Evolutionary conservation across 2,888 invertebrate species (phyloP), one percentile per base, ranked within the genome.

Genomic region (Margaritifera margaritifera): DNA sequence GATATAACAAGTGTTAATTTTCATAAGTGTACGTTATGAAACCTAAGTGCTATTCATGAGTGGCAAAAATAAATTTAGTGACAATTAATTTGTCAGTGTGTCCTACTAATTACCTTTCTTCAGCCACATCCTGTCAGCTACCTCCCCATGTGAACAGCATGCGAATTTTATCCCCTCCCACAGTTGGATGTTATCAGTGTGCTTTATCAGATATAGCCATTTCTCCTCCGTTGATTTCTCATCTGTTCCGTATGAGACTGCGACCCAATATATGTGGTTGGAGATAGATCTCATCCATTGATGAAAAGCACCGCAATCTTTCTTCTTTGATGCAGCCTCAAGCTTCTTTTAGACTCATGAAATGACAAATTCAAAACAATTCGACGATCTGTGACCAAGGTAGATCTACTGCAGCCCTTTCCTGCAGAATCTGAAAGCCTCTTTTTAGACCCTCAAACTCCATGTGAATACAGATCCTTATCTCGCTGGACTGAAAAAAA

Each of bases 211-310:
- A 22, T 71, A 74, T 15, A 52, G 1, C 79, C 74, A 77, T 56
- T 79, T 79, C 11, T 58, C 62, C 24, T 55, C n/a, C 58, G 75
- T 74, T 20, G 72, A 8, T 8, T 74, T 72, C 53, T 79, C 68
- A 25, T 42, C 70, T 59, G 52, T 60, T 19, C 62, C 59, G 18
- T 71, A 66, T 15, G 75, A 74, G 6, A 71, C 74, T 42, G 77
- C 77, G 22, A 62, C 50, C 75, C 77, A 79, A 25, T 79, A 79
- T 18, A 79, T 24, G 64, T 79, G 77, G 58, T 79, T 77, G 5
- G 58, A 55, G 4, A 79, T 52, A 60, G 74, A 74, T 25, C 69
- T 72, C 2, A 74, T 69, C 77, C 77, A 77, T 20, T 22, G 65
- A 5, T 27, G 2, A 8, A 74, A 19, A 2, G 60, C 65, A 4